Conservation (phyloP, 2,113 vertebrate genomes). For the Mormyrus lacerda region DNA sequence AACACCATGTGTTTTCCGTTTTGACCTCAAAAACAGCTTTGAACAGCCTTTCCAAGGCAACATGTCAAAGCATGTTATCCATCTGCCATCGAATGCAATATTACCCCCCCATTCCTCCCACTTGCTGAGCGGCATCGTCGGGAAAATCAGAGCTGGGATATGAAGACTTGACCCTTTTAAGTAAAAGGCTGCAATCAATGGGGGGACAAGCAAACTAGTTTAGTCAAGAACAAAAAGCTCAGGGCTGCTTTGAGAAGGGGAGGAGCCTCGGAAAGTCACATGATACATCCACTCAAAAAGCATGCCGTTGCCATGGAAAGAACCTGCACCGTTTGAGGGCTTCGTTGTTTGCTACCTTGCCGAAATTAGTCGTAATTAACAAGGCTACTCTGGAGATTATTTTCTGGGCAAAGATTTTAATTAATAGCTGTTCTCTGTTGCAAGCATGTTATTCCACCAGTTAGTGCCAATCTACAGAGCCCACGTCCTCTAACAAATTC, state of each 20-base stretch:
- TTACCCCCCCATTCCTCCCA: background rate
- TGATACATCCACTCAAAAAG: constrained; percentile 27
- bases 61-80: constrained; percentile 18
- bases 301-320: constrained; percentile 50
- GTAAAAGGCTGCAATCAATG: constrained; percentile 33
- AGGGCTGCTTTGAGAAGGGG: constrained; percentile 22
- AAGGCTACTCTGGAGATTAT: constrained; percentile 56
- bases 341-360: constrained; percentile 35
- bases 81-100: background rate
- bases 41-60: background rate
- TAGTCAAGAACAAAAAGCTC: constrained; percentile 35
- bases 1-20: constrained; percentile 1
- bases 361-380: constrained; percentile 64
- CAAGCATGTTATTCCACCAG: constrained; percentile 53
- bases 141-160: background rate
- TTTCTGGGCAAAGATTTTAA: constrained; percentile 67
- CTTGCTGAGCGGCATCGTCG: background rate
- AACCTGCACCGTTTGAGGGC: constrained; percentile 37
- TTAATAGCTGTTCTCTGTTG: constrained; percentile 57
- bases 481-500: constrained; percentile 44
- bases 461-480: constrained; percentile 56
- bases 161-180: constrained; percentile 40
- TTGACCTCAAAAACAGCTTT: constrained; percentile 8
- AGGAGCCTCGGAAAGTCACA: constrained; percentile 28
- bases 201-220: constrained; percentile 37